Evolutionary conservation across 2,113 vertebrate species (phyloP), one percentile per base, ranked within the genome.

Genomic region (Illadopsis cleaveri): DNA sequence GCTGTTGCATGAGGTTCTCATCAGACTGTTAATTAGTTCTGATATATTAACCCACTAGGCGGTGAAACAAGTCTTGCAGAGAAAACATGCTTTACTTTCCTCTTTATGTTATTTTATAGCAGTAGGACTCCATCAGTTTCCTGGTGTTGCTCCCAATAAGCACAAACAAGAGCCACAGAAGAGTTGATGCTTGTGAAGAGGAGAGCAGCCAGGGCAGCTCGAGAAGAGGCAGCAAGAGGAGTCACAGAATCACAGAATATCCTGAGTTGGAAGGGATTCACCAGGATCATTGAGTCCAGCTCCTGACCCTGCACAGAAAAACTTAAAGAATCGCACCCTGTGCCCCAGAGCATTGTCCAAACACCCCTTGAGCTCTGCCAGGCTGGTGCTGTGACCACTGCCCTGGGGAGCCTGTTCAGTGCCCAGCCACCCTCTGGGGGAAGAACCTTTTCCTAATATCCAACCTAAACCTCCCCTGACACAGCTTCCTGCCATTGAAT

Each of bases 1-100:
- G 13, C 51, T 90, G 51, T 40, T 80, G 35, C 53, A 69, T 20
- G 44, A 24, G 24, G 10, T 37, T 91, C 69, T 89, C 61, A 82
- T 86, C 87, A 82, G 80, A 58, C 45, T 91, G 56, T 82, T 95
- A 94, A 95, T 96, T 92, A 89, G 48, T 57, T 91, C 48, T 94
- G 53, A 91, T 85, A 71, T 76, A 93, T 94, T 91, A 85, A 84
- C 65, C 24, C 58, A 65, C 57, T 20, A 84, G 89, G 61, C 48
- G 86, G 58, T 85, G 86, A 91, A 94, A 66, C 44, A 73, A 82
- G 40, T 37, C 48, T 85, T 48, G 45, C 40, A 80, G 76, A 82
- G 65, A 84, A 64, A 66, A 35, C 6, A n/a, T 48, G 53, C 79
- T 87, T 94, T 75, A 51, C 40, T 89, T 86, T 78, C 61, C 56